Conservation (phyloP, 2,113 vertebrate genomes). For the Xiphophorus couchianus region DNA sequence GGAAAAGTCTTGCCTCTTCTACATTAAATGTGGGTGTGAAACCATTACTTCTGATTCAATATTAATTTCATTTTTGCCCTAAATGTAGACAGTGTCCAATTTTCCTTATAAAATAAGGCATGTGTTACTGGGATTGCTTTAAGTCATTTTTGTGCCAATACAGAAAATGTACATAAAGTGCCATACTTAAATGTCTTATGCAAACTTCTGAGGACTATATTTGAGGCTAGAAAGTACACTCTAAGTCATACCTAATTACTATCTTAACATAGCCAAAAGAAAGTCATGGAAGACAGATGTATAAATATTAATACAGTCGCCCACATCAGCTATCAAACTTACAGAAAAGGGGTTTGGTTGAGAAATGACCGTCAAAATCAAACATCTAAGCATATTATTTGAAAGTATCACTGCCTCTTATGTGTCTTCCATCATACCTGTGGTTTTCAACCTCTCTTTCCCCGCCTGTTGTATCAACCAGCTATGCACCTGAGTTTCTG, state of each 20-base stretch:
- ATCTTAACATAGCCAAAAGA: constrained; percentile 37
- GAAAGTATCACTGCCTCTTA: constrained; percentile 20
- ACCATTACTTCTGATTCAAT: no score
- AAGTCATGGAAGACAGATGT: constrained; percentile 24
- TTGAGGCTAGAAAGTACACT: constrained; percentile 10
- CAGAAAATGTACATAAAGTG: no score
- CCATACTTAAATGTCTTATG: neutral
- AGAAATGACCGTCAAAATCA: constrained; percentile 18
- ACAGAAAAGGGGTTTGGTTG: constrained; percentile 12
- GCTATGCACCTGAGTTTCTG: constrained; percentile 55
- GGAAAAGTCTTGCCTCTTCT: no score
- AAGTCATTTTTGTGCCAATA: no score
- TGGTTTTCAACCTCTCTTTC: constrained; percentile 37
- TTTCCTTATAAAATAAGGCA: no score
- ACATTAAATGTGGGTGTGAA: no score
- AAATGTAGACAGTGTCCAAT: no score
- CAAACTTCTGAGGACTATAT: neutral
- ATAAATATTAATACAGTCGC: constrained; percentile 60
- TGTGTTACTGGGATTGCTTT: no score
- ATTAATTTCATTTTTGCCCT: no score
- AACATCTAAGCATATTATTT: constrained; percentile 23
- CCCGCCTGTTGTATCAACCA: constrained; percentile 1
- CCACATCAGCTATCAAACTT: constrained; percentile 41
- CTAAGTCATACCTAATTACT: constrained; percentile 49
- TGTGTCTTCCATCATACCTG: constrained; percentile 48